Base-by-base conservation (phyloP, 2,113 vertebrate genomes). In the Ictalurus furcatus region DNA sequence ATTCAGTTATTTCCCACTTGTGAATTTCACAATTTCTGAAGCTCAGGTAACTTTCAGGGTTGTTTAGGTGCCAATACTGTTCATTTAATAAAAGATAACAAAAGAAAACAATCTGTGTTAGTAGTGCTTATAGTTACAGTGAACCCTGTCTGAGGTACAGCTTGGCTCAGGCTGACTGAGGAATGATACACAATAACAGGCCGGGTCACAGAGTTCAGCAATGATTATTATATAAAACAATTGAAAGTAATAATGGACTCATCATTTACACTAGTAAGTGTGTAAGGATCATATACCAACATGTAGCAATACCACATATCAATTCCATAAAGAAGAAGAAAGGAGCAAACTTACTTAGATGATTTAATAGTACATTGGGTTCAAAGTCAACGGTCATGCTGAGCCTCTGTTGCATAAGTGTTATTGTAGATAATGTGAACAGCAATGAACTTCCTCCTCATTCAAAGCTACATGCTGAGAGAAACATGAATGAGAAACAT, bases 401-500 rank as follows among this genome's bases (percentile, higher is more conserved):
- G 21, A 25, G 67, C 30, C 79, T 74, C 4, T 73, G 34, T 88
- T 88, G 69, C 87, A 76, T n/a, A 88, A 88, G 34, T 61, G 87
- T 74, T 88, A 84, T 74, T 88, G 65, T 23, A 25, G 87, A 34
- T 17, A n/a, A 74, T 56, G 54, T n/a, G 83, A 90, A 81, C 71
- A 30, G 7, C 58, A 9, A 1, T 59, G 48, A 84, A 59, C 84
- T 67, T 69, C 54, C 34, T 63, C 81, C 37, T 84, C 52, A 19
- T 52, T 21, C n/a, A 23, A n/a, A 37, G 19, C 28, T 71, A 30
- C 80, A 34, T 59, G 54, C 79, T 82, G 28, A 44, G 23, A 67
- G 58, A 65, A 85, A 52, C 83, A 85, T 85, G 63, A 79, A 56
- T 9, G 48, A 37, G 69, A 11, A 89, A 30, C 28, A 97, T 97